Conservation (phyloP, 2,888 invertebrate species). For the Limnephilus auricula region DNA sequence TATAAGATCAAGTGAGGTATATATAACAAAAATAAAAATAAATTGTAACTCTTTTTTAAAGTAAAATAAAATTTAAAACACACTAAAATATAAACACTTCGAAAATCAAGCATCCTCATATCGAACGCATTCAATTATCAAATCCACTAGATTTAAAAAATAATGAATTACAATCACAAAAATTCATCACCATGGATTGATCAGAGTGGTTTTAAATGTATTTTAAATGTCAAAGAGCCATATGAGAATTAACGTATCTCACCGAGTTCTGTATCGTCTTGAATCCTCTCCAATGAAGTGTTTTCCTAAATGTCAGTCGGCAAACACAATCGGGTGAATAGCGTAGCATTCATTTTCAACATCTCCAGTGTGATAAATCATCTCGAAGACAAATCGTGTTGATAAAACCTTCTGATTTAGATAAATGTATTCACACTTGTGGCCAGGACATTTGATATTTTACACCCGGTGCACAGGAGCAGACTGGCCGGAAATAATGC, state of each 20-base stretch:
- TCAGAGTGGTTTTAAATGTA: not conserved
- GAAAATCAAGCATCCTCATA: not conserved
- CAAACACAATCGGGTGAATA: not conserved
- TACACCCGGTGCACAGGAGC: not conserved
- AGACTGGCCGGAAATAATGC: not conserved
- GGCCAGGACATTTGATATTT: constrained; percentile 38
- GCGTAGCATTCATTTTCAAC: constrained; percentile 10
- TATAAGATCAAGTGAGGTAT: no score
- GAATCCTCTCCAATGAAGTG: not conserved
- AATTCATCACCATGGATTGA: not conserved
- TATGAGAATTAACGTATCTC: not conserved
- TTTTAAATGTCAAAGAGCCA: not conserved
- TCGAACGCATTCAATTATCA: not conserved
- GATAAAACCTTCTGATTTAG: constrained; percentile 28
- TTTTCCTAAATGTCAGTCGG: constrained; percentile 14
- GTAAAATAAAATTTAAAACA: no score
- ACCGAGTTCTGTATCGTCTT: not conserved
- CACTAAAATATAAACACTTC: not conserved
- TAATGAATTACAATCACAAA: not conserved
- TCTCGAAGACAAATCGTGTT: constrained; percentile 38
- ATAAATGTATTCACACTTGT: constrained; percentile 25
- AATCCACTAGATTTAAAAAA: not conserved
- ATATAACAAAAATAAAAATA: no score
- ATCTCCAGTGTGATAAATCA: constrained; percentile 13
- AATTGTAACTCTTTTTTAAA: no score